phyloP scores from a whole-genome alignment of 2,113 vertebrate genomes.

The Globicephala melas region DNA sequence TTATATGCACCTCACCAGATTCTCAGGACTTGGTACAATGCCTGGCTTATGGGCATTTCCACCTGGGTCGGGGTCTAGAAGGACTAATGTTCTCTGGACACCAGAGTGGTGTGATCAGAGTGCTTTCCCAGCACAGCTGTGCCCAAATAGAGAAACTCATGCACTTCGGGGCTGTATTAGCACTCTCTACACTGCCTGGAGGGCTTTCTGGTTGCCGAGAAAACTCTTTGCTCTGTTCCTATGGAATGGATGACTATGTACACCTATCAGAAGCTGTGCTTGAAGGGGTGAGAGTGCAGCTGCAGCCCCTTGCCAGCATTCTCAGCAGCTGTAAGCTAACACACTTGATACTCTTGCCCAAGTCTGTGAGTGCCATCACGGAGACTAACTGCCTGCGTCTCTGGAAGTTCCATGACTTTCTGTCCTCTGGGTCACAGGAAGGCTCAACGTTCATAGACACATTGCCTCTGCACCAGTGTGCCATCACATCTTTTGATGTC shows the following conservation, averaged over 20 bases:
- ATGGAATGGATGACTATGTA: conserved; percentile 77
- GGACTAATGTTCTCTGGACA: conserved; percentile 78
- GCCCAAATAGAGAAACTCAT: conserved; percentile 52
- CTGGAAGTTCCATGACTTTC: conserved; percentile 69
- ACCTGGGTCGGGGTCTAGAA: conserved; percentile 38
- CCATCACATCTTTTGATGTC: conserved; percentile 78
- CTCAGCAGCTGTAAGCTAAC: conserved; percentile 67
- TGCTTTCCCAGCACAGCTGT: conserved; percentile 69
- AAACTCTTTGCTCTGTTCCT: conserved; percentile 75
- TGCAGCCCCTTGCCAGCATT: conserved; percentile 61
- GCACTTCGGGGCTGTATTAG: conserved; percentile 70
- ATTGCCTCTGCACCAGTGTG: conserved; percentile 54
- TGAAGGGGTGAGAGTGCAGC: background rate
- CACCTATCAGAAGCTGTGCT: conserved; percentile 63
- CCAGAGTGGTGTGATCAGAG: conserved; percentile 69
- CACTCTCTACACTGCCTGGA: conserved; percentile 65
- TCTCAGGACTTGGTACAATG: conserved; percentile 70
- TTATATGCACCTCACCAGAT: conserved; percentile 60
- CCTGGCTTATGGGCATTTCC: conserved; percentile 72
- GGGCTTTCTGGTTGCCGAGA: background rate
- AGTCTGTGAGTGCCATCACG: conserved; percentile 73
- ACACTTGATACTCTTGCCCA: conserved; percentile 72
- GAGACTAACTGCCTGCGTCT: conserved; percentile 69
- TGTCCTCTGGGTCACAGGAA: background rate
- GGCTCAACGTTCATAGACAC: conserved; percentile 53